These are phyloP conservation scores for Gonioctena quinquepunctata DNA, from an alignment of 1,140 invertebrate genomes.

Conservation along the genomic window DNA sequence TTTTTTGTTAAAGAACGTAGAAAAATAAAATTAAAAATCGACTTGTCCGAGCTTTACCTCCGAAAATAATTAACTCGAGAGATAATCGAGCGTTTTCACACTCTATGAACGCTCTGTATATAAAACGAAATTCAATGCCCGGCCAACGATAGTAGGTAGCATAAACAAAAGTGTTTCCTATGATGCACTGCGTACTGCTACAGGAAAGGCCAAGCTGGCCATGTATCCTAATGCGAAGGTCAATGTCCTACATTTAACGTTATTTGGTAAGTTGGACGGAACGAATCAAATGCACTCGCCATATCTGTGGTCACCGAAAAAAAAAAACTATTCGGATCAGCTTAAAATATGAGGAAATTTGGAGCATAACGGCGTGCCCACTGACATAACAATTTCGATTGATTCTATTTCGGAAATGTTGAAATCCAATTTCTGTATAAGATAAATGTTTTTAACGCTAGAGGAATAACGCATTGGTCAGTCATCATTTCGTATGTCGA, in stretches of 20 bases:
- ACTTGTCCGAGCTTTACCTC: no score
- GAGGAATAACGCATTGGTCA: no score
- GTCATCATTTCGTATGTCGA: no score
- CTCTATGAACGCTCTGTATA: no score
- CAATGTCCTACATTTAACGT: constrained; percentile 11
- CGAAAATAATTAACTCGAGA: no score
- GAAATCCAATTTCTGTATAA: no score
- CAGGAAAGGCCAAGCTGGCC: background rate
- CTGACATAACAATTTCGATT: background rate
- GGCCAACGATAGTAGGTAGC: background rate
- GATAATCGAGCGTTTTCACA: no score
- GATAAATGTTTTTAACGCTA: no score
- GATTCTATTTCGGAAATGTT: no score
- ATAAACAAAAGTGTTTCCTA: background rate
- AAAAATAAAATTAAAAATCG: no score
- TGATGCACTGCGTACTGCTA: background rate
- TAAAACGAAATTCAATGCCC: background rate
- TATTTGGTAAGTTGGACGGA: constrained; percentile 19
- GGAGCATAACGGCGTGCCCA: no score
- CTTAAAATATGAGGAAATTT: background rate
- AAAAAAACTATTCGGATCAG: background rate
- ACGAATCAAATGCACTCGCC: background rate
- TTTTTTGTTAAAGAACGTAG: no score
- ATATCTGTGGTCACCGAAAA: background rate
- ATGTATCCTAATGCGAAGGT: constrained; percentile 5